Evolutionary conservation across 92 coral and sea anemone species (phyloP).

Genomic region (Palythoa grandiflora): DNA sequence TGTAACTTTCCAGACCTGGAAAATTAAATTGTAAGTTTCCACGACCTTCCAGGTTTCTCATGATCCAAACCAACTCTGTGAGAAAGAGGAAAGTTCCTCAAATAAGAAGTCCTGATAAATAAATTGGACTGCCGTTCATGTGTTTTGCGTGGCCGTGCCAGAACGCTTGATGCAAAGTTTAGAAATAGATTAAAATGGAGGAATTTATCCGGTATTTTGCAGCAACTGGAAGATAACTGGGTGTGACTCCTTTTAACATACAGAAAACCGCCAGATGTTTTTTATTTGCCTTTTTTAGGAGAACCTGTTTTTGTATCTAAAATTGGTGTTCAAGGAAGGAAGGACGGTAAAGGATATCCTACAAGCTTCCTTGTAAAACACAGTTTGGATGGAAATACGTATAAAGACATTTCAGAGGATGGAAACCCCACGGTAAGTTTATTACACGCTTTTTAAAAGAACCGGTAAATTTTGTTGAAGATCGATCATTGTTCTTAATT

Average conservation of each 20-base stretch:
- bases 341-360: constrained; percentile 13
- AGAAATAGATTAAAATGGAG: no score
- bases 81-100: neutral
- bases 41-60: no score
- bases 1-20: neutral
- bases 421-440: constrained; percentile 14
- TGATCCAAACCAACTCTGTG: neutral
- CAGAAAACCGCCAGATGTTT: no score
- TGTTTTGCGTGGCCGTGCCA: neutral
- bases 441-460: neutral
- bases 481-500: no score
- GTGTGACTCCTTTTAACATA: neutral
- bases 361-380: constrained; percentile 16
- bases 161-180: no score
- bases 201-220: neutral
- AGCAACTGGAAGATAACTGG: neutral
- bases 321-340: constrained; percentile 31
- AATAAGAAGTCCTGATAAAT: neutral
- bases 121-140: neutral
- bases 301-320: constrained; percentile 4
- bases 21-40: neutral
- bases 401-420: neutral
- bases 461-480: neutral
- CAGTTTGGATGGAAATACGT: constrained; percentile 12
- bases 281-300: neutral